These are phyloP conservation scores for Luffia ferchaultella DNA, from an alignment of 2,888 invertebrate genomes.

Conservation along the genomic window DNA sequence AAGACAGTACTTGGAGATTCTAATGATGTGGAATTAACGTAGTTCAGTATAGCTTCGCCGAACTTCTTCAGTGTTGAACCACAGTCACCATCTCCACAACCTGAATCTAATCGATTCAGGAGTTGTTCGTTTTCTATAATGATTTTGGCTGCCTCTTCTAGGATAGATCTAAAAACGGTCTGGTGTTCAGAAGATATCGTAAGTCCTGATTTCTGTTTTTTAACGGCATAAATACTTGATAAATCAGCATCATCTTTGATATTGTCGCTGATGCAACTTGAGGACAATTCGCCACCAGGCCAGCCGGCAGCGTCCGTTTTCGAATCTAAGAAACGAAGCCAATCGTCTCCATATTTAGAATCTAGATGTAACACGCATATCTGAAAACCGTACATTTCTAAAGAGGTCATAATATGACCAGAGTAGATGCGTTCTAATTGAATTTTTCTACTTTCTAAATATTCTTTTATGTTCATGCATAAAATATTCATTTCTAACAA, in stretches of 20 bases:
- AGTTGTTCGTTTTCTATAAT: conserved; percentile 67
- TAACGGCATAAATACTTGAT: conserved; percentile 16
- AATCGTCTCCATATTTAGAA: conserved; percentile 39
- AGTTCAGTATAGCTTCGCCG: conserved; percentile 35
- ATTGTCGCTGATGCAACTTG: conserved; percentile 21
- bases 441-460: conserved; percentile 60
- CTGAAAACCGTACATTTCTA: conserved; percentile 82
- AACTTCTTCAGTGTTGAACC: conserved; percentile 73
- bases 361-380: conserved; percentile 72
- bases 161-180: conserved; percentile 31
- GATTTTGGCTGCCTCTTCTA: conserved; percentile 51
- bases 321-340: conserved; percentile 66
- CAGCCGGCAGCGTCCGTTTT: conserved; percentile 66
- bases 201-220: conserved; percentile 25
- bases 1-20: conserved; percentile 48
- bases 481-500: conserved; percentile 80
- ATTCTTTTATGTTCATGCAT: conserved; percentile 69
- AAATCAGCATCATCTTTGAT: conserved; percentile 28
- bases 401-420: conserved; percentile 73
- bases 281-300: conserved; percentile 53
- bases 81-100: conserved; percentile 79
- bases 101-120: conserved; percentile 73
- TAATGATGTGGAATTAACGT: conserved; percentile 22
- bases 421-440: conserved; percentile 60
- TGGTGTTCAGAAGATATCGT: conserved; percentile 27